Evolutionary conservation across 2,113 vertebrate species (phyloP), one percentile per base, ranked within the genome.

Genomic region (Epinephelus cyanopodus): DNA sequence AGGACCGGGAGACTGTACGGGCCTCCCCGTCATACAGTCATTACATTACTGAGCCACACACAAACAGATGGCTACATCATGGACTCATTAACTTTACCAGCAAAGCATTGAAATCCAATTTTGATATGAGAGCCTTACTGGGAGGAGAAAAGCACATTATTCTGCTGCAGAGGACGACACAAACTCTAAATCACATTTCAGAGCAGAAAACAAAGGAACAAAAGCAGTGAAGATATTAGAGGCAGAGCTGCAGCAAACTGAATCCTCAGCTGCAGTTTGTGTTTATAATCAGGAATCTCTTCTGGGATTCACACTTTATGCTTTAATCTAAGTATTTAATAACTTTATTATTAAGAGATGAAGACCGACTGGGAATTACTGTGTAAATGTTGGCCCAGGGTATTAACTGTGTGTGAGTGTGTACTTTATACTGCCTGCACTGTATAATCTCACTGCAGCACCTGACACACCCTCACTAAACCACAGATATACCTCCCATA

Each of bases 91-190:
- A 60, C 37, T 57, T 60, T 50, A 23, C 25, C 63, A 58, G 60
- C 60, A 77, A 52, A 68, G 56, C 50, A 37, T 11, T 19, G 48
- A 79, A 81, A 87, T 87, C 53, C 63, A 80, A 52, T 81, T 84
- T 48, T 68, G 56, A 64, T 54, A 53, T 39, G 33, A 74, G 58
- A 74, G 64, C 45, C 47, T 70, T 56, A 79, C 74, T 65, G 70
- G 42, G 33, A 56, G 73, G 39, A 65, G 58, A 71, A 56, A 64
- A 54, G 42, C 42, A 45, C 9, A 10, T 45, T 45, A 45, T 45
- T 45, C 42, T 45, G 42, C 42, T 45, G 42, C 42, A 45, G 42
- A 45, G 42, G 42, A 45, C 29, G 37, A 80, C 53, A 66, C 66
- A 63, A 80, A 73, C 64, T 33, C 48, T 25, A 27, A 70, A 50